Conservation (phyloP, 2,797 vertebrate genomes). For the Syngnathus acus region DNA sequence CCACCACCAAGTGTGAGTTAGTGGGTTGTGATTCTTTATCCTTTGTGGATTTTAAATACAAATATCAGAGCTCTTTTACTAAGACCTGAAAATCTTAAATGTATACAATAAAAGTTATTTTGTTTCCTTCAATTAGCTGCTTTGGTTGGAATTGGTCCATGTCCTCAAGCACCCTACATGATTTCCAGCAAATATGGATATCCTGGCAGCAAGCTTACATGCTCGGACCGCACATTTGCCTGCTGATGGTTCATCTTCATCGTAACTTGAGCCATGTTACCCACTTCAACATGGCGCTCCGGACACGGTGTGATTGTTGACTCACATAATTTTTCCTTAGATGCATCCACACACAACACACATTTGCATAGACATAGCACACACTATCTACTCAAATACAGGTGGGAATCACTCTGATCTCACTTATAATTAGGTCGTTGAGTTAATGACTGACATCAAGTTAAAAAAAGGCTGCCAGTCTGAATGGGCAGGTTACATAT, state of each 20-base stretch:
- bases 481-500: too few species aligned
- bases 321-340: neutral
- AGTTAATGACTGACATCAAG: too few species aligned
- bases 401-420: slow-evolving; percentile 1
- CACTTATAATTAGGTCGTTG: neutral
- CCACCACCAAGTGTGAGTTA: neutral
- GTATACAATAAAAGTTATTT: neutral
- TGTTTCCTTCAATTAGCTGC: neutral
- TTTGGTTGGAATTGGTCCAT: neutral
- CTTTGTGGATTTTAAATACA: neutral
- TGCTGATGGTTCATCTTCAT: neutral
- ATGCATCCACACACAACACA: neutral
- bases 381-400: too few species aligned
- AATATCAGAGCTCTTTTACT: neutral
- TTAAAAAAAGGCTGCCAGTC: too few species aligned
- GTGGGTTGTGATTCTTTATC: neutral
- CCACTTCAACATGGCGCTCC: neutral
- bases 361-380: too few species aligned
- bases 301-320: neutral
- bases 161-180: neutral
- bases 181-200: neutral
- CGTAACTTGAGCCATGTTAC: neutral
- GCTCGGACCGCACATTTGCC: slow-evolving; percentile 4
- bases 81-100: neutral
- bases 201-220: neutral